A percentile compares a stretch with the other conserved stretches of the same genome.
Evolutionary conservation across 2,888 invertebrate species (phyloP).

Genomic region (Meliscaeva auricollis): DNA sequence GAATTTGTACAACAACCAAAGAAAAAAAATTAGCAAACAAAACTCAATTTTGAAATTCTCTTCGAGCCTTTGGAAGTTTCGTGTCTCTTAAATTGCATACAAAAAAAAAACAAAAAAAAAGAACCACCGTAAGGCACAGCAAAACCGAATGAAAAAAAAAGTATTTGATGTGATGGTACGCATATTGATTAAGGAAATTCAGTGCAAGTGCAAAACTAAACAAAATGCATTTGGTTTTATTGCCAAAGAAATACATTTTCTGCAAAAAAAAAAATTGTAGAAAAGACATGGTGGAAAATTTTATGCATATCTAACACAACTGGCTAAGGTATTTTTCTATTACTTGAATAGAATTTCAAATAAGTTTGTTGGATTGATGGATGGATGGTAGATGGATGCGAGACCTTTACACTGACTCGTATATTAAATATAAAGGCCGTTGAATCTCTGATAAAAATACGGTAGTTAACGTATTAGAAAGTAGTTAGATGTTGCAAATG

Average conservation of each 20-base stretch:
- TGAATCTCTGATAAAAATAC: background rate
- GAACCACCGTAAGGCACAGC: no score
- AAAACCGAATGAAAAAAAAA: no score
- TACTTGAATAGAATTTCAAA: conserved; percentile 54
- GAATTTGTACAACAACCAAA: no score
- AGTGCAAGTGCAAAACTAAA: conserved; percentile 32
- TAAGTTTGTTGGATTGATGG: conserved; percentile 14
- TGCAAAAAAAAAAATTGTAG: background rate
- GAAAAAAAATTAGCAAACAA: no score
- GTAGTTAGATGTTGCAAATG: background rate
- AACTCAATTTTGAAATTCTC: no score
- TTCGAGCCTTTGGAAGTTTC: no score
- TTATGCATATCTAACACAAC: conserved; percentile 6
- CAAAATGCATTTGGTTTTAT: background rate
- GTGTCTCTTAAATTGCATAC: no score
- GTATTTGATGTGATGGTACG: conserved; percentile 20
- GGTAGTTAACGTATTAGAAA: background rate
- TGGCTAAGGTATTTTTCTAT: conserved; percentile 24
- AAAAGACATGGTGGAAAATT: conserved; percentile 21
- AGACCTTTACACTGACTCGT: no score
- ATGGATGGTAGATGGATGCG: background rate
- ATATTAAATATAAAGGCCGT: no score
- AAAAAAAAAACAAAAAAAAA: no score
- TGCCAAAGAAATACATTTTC: conserved; percentile 17
- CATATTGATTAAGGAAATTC: conserved; percentile 64